These are phyloP conservation scores for Malacoraja senta DNA, from an alignment of 2,797 vertebrate genomes.

Conservation along the genomic window DNA sequence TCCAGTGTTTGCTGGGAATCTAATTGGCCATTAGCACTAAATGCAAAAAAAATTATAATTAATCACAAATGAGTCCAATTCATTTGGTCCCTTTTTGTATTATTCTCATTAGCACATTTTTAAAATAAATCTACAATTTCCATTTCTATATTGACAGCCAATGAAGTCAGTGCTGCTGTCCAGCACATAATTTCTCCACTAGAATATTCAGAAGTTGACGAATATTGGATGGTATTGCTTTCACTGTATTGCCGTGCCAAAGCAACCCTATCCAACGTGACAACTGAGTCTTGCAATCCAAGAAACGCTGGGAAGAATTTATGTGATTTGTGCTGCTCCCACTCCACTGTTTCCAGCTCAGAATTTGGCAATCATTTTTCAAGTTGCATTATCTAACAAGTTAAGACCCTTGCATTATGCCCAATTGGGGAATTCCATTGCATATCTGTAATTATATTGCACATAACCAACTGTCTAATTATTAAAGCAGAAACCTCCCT, in stretches of 20 bases:
- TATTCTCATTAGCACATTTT: neutral
- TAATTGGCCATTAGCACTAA: too few species aligned
- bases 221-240: neutral
- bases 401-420: neutral
- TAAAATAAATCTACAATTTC: neutral
- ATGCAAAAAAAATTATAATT: too few species aligned
- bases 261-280: neutral
- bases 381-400: neutral
- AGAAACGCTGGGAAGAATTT: neutral
- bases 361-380: neutral
- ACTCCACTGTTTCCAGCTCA: neutral
- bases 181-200: neutral
- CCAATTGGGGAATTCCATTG: neutral
- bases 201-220: neutral
- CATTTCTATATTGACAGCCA: neutral
- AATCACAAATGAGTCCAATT: too few species aligned
- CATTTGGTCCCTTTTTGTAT: neutral
- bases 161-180: neutral
- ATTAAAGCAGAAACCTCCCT: neutral
- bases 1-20: too few species aligned
- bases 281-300: neutral
- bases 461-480: neutral
- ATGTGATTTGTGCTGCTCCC: neutral
- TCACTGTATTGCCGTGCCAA: too few species aligned
- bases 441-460: neutral